A percentile compares a stretch with the other conserved stretches of the same genome.
phyloP scores from a whole-genome alignment of 2,113 vertebrate species.

The Gobiocypris rarus region DNA sequence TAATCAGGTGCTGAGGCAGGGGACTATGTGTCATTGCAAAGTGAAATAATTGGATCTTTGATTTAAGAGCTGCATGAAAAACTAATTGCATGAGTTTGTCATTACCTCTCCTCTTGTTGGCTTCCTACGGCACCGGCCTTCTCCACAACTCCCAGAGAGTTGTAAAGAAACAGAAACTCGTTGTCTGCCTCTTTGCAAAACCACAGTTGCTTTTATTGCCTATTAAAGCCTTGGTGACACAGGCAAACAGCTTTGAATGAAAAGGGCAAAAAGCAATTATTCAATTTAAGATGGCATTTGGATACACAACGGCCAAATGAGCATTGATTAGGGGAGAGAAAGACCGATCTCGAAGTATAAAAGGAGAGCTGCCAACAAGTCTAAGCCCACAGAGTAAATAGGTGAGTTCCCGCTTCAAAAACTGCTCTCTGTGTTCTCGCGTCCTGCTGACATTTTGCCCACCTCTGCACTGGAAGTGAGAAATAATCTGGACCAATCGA shows the following conservation, averaged over 20 bases:
- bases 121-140: neutral
- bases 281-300: slow-evolving; percentile 42
- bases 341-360: neutral
- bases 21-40: slow-evolving; percentile 15
- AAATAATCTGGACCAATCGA: slow-evolving; percentile 39
- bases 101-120: slow-evolving; percentile 2
- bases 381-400: slow-evolving; percentile 8
- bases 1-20: slow-evolving; percentile 24
- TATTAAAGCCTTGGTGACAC: neutral
- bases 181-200: neutral
- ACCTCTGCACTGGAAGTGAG: slow-evolving; percentile 21
- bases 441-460: slow-evolving; percentile 31
- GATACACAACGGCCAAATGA: slow-evolving; percentile 33
- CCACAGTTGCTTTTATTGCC: neutral
- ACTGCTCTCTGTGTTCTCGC: neutral
- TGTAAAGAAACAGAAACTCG: neutral
- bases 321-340: slow-evolving; percentile 27
- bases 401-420: slow-evolving; percentile 12
- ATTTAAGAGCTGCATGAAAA: slow-evolving; percentile 29
- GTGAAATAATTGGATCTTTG: slow-evolving; percentile 34
- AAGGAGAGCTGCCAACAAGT: slow-evolving; percentile 6
- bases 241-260: slow-evolving; percentile 4
- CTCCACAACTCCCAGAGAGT: neutral
- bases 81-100: slow-evolving; percentile 13
- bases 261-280: slow-evolving; percentile 33